Percentiles rank a stretch among this genome's conserved stretches.
Conservation (phyloP, 2,113 vertebrate species). For the Vanacampus margaritifer region DNA sequence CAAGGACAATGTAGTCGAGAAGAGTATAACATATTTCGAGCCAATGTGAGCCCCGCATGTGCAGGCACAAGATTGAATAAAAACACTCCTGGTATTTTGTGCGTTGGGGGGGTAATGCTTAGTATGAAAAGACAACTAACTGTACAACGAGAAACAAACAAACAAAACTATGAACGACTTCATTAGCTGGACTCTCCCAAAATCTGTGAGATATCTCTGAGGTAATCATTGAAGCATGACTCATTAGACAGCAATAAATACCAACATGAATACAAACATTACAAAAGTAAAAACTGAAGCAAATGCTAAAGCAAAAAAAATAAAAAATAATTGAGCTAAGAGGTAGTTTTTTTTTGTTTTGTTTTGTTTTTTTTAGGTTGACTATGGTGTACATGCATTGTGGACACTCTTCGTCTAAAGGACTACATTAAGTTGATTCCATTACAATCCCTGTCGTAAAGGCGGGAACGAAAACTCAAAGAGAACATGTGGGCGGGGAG, state of each 20-base stretch:
- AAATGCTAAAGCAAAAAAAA: constrained; percentile 71
- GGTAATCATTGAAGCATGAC: constrained; percentile 77
- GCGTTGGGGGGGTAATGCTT: constrained; percentile 56
- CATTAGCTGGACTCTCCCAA: constrained; percentile 74
- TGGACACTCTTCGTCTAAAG: constrained; percentile 64
- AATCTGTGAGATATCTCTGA: constrained; percentile 77
- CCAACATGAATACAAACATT: constrained; percentile 78
- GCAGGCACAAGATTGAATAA: constrained; percentile 57
- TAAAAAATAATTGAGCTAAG: constrained; percentile 73
- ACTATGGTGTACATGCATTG: constrained; percentile 74
- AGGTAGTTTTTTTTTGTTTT: constrained; percentile 65
- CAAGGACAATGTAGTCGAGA: constrained; percentile 17
- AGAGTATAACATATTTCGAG: constrained; percentile 39
- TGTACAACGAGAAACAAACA: constrained; percentile 37
- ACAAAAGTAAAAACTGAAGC: constrained; percentile 75
- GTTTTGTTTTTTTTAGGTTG: constrained; percentile 63
- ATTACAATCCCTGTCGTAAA: constrained; percentile 68
- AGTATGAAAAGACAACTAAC: constrained; percentile 43
- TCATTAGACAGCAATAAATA: constrained; percentile 80
- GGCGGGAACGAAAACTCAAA: constrained; percentile 21
- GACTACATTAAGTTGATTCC: constrained; percentile 67
- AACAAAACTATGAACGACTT: constrained; percentile 60
- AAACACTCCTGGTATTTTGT: constrained; percentile 63
- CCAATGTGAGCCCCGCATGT: constrained; percentile 45
- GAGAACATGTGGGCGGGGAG: constrained; percentile 30